A percentile compares a stretch with the other conserved stretches of the same genome.
phyloP scores from a whole-genome alignment of 2,888 invertebrate species.

The Zygaena filipendulae region DNA sequence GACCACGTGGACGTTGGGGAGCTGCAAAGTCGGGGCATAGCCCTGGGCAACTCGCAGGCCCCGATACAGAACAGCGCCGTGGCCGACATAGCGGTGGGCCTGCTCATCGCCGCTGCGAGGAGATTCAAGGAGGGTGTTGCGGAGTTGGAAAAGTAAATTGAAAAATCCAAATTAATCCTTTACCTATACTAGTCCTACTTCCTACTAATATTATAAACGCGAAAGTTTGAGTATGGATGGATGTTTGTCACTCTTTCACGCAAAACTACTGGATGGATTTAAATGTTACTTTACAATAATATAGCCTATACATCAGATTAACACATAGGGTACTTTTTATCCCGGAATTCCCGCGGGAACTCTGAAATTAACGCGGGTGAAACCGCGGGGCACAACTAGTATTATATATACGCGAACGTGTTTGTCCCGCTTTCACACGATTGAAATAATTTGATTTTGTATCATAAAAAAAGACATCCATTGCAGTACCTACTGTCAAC shows the following conservation, averaged over 20 bases:
- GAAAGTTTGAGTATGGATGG: background rate
- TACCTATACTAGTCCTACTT: too few relatives aligned
- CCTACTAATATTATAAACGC: background rate
- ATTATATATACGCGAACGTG: too few relatives aligned
- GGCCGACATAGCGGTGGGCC: slow-evolving; percentile 83
- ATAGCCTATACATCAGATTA: background rate
- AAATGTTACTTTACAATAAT: background rate
- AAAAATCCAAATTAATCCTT: background rate
- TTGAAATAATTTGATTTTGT: too few relatives aligned
- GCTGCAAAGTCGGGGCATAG: slow-evolving; percentile 75
- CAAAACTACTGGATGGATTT: background rate
- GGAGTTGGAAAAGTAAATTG: slow-evolving; percentile 68
- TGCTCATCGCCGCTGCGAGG: slow-evolving; percentile 80
- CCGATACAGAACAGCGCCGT: slow-evolving; percentile 81
- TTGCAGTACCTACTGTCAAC: too few relatives aligned
- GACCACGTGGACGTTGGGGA: slow-evolving; percentile 84
- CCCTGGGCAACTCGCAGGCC: slow-evolving; percentile 83
- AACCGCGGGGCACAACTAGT: too few relatives aligned
- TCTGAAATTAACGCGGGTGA: too few relatives aligned
- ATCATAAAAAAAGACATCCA: too few relatives aligned
- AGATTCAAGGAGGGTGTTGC: slow-evolving; percentile 80
- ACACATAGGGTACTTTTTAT: background rate
- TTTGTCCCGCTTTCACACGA: too few relatives aligned
- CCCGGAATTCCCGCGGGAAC: too few relatives aligned
- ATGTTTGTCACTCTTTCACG: background rate